phyloP scores from a whole-genome alignment of 2,888 invertebrate genomes.

The Lamellibrachia columna region DNA sequence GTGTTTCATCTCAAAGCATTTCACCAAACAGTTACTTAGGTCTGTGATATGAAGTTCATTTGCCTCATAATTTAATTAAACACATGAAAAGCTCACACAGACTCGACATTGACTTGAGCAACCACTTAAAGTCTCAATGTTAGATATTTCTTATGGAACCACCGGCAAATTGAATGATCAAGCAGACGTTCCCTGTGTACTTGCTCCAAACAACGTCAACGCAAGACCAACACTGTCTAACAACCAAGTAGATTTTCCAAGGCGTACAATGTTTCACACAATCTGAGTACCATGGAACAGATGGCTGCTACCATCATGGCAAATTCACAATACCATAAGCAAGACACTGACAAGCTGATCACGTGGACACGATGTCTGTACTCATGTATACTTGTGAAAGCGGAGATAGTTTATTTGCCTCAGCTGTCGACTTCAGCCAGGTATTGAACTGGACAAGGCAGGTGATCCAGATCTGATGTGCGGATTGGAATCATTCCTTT shows the following conservation, averaged over 20 bases:
- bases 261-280: background rate
- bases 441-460: constrained; percentile 86
- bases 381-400: too few species aligned
- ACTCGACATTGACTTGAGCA: background rate
- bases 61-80: background rate
- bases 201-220: background rate
- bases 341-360: background rate
- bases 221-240: too few species aligned
- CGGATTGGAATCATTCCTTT: constrained; percentile 94
- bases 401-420: background rate
- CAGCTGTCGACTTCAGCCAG: constrained; percentile 64
- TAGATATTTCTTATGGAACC: background rate
- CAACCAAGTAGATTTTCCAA: too few species aligned
- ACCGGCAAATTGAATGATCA: background rate
- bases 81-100: background rate
- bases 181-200: background rate
- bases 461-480: constrained; percentile 72
- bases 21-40: background rate
- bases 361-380: too few species aligned
- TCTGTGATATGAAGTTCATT: background rate
- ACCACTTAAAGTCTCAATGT: background rate
- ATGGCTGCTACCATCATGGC: background rate
- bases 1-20: background rate
- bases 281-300: background rate
- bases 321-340: background rate